phyloP scores from a whole-genome alignment of 2,888 invertebrate species.

The Eristalis arbustorum region DNA sequence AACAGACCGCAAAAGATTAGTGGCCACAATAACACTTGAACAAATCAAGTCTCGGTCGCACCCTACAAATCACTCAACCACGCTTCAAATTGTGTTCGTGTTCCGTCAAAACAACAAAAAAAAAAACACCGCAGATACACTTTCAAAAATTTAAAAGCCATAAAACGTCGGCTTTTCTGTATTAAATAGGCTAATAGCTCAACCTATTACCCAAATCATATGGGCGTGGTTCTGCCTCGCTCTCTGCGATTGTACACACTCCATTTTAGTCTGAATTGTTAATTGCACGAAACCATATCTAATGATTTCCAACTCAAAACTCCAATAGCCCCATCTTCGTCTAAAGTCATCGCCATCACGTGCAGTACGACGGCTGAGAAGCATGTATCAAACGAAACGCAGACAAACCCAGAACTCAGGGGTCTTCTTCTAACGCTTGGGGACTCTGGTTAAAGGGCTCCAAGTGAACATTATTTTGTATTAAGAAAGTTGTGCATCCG shows the following conservation, averaged over 20 bases:
- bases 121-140: not conserved
- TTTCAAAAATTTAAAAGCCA: constrained; percentile 8
- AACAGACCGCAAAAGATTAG: not conserved
- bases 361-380: not conserved
- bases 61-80: constrained; percentile 15
- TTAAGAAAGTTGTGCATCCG: constrained; percentile 30
- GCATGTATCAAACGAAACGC: not conserved
- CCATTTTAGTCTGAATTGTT: constrained; percentile 1
- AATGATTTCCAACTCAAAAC: constrained; percentile 29
- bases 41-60: not conserved
- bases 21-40: not conserved
- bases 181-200: constrained; percentile 42
- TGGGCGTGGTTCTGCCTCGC: not conserved
- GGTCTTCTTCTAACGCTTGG: not conserved
- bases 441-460: not conserved
- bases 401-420: not conserved
- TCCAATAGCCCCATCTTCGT: constrained; percentile 3
- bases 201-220: constrained; percentile 11
- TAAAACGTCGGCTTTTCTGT: constrained; percentile 31
- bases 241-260: constrained; percentile 1
- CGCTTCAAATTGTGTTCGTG: constrained; percentile 3
- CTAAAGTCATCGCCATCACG: constrained; percentile 19
- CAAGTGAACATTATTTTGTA: not conserved
- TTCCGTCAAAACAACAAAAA: not conserved
- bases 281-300: constrained; percentile 46